These are phyloP conservation scores for Leptinotarsa rubiginosa DNA, from an alignment of 2,888 invertebrate genomes.

Conservation along the genomic window DNA sequence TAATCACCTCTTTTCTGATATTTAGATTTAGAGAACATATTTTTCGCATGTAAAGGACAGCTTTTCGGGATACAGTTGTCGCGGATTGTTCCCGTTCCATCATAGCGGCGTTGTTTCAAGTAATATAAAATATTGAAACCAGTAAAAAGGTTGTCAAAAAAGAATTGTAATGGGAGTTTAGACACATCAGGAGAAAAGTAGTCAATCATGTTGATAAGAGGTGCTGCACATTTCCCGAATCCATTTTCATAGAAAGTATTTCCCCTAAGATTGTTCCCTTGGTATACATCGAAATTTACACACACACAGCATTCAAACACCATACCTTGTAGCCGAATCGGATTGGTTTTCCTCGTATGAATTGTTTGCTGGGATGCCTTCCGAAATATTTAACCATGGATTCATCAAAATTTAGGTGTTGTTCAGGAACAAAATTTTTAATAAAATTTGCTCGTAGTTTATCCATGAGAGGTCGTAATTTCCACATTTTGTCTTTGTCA, in stretches of 20 bases:
- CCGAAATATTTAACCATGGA: constrained; percentile 19
- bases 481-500: constrained; percentile 24
- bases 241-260: constrained; percentile 12
- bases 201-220: constrained; percentile 6
- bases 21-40: constrained; percentile 21
- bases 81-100: constrained; percentile 21
- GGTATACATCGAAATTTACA: constrained; percentile 6
- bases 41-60: constrained; percentile 23
- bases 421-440: constrained; percentile 6
- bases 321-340: constrained; percentile 10
- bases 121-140: constrained; percentile 25
- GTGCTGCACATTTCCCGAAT: background rate
- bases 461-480: constrained; percentile 14
- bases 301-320: constrained; percentile 20
- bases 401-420: constrained; percentile 13
- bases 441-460: constrained; percentile 4
- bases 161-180: constrained; percentile 6
- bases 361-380: constrained; percentile 15
- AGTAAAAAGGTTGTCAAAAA: constrained; percentile 19
- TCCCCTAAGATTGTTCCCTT: constrained; percentile 8
- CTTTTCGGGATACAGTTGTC: background rate
- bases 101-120: constrained; percentile 20
- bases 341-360: constrained; percentile 15
- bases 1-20: constrained; percentile 24
- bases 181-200: background rate